Conservation (phyloP, 2,888 invertebrate species). For the Drosophila nr. perissopoda region DNA sequence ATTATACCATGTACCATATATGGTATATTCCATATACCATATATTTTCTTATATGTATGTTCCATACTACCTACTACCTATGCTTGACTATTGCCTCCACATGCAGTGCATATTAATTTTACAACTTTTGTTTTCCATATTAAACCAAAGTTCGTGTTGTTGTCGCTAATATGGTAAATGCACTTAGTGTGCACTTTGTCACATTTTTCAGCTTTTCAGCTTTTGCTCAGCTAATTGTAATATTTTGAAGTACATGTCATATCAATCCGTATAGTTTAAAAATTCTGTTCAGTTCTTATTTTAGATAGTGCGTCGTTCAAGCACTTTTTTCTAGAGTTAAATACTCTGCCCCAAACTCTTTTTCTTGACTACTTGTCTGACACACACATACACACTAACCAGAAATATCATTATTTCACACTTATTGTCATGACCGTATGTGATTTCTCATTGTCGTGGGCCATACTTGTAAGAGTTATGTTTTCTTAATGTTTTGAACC, state of each 20-base stretch:
- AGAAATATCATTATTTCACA: neutral
- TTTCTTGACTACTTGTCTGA: neutral
- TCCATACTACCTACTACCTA: neutral
- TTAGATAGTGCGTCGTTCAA: neutral
- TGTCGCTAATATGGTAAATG: neutral
- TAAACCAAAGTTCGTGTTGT: conserved; percentile 19
- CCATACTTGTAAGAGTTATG: neutral
- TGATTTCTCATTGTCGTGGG: conserved; percentile 1
- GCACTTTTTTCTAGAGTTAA: neutral
- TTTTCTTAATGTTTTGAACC: neutral
- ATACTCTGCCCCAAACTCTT: neutral
- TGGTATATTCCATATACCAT: neutral
- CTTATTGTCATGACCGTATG: neutral
- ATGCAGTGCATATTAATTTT: conserved; percentile 16
- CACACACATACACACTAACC: neutral
- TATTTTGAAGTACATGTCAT: neutral
- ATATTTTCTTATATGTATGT: neutral
- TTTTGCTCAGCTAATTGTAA: neutral
- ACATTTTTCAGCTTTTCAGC: neutral
- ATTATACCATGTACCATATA: conserved; percentile 13
- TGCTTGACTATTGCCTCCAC: conserved; percentile 4
- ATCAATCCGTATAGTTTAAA: neutral
- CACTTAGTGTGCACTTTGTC: neutral
- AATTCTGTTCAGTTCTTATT: neutral
- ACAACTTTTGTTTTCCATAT: conserved; percentile 28